Percentiles rank a stretch among this genome's conserved stretches.
Evolutionary conservation across 2,888 invertebrate genomes (phyloP).

Genomic region (Ashinkailepas kermadecensis): DNA sequence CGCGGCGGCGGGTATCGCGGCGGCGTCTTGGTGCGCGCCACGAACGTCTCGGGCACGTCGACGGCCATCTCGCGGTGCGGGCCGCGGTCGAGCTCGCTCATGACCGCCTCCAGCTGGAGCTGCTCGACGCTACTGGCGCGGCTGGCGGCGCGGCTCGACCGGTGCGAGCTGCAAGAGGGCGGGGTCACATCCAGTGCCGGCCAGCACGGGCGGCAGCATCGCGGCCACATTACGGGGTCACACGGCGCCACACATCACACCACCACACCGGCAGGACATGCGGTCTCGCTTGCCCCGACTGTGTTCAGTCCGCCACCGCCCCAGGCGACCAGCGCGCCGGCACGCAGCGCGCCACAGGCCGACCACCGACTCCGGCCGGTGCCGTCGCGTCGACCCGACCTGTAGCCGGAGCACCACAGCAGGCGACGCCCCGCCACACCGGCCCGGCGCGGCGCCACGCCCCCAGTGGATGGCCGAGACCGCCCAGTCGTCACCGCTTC

Average conservation of each 20-base stretch:
- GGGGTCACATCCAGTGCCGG: not conserved
- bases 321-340: not conserved
- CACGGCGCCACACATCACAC: constrained; percentile 18
- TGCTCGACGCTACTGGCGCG: constrained; percentile 12
- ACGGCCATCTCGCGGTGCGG: constrained; percentile 98
- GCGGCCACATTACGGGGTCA: too few species aligned
- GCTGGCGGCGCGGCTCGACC: constrained; percentile 1
- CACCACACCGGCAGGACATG: constrained; percentile 19
- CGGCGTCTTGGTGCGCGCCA: constrained; percentile 81
- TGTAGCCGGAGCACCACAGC: too few species aligned
- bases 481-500: too few species aligned
- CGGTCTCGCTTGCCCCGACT: constrained; percentile 28
- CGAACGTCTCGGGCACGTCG: constrained; percentile 92
- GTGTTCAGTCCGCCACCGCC: constrained; percentile 27
- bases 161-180: constrained; percentile 4
- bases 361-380: too few species aligned
- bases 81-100: constrained; percentile 46
- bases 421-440: too few species aligned
- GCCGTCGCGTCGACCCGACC: too few species aligned
- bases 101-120: constrained; percentile 30
- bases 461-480: too few species aligned
- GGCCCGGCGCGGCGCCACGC: too few species aligned
- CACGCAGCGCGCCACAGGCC: too few species aligned
- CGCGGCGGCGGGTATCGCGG: constrained; percentile 56
- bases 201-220: not conserved